Evolutionary conservation across 2,888 invertebrate genomes (phyloP).

Genomic region (Coelogynopora nodosa): DNA sequence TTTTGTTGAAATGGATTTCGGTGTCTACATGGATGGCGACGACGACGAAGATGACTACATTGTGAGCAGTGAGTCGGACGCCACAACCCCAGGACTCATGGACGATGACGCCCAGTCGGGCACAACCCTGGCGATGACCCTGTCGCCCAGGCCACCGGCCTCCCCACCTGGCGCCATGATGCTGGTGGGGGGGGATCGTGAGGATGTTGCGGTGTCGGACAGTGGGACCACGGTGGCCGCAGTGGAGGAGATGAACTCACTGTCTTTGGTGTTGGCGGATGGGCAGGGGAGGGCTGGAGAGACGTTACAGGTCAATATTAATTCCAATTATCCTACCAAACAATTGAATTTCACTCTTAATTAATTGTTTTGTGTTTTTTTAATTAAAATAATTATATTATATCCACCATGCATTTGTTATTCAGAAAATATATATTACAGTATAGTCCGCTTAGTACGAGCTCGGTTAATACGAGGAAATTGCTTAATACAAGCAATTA

Average conservation of each 20-base stretch:
- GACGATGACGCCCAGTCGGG: neutral
- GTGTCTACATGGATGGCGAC: neutral
- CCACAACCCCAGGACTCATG: neutral
- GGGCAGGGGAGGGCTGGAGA: neutral
- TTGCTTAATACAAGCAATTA: constrained; percentile 8
- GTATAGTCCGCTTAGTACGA: neutral
- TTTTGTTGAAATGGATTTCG: neutral
- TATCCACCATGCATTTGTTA: no score
- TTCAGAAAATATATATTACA: no score
- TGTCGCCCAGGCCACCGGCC: neutral
- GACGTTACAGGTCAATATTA: neutral
- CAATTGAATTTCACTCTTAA: no score
- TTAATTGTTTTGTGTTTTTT: no score
- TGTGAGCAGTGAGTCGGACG: neutral
- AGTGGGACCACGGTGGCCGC: neutral
- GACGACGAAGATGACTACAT: neutral
- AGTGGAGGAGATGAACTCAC: neutral
- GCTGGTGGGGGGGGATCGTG: neutral
- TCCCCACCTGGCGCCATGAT: neutral
- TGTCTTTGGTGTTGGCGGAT: neutral
- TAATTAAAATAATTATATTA: no score
- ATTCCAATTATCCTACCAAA: no score
- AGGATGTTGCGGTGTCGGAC: neutral
- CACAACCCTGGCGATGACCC: neutral
- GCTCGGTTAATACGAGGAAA: neutral